Conservation (phyloP, 2,888 invertebrate species). For the Meteorus colon region DNA sequence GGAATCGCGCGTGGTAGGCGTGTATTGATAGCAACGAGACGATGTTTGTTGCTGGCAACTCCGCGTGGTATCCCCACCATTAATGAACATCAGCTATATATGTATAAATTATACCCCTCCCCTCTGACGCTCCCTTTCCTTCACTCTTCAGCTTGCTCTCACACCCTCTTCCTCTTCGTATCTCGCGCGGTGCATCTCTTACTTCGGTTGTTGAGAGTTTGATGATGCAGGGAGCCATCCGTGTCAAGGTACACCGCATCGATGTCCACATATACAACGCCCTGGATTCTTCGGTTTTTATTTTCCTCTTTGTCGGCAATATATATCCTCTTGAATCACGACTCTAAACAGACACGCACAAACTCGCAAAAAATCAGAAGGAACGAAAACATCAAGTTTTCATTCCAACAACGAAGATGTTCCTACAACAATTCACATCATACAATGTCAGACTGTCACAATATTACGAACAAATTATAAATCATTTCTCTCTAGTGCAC, state of each 20-base stretch:
- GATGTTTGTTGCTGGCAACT: conserved; percentile 64
- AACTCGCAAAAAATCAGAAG: no score
- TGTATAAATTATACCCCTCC: conserved; percentile 20
- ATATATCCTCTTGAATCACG: not conserved
- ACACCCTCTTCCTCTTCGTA: conserved; percentile 16
- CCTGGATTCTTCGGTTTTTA: conserved; percentile 57
- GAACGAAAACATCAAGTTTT: no score
- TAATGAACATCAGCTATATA: not conserved
- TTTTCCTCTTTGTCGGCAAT: not conserved
- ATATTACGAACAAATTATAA: not conserved
- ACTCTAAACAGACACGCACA: not conserved
- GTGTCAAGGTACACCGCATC: conserved; percentile 73
- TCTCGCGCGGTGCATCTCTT: not conserved
- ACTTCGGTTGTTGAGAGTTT: conserved; percentile 49
- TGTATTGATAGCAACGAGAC: conserved; percentile 65
- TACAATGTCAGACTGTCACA: not conserved
- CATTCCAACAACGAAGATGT: no score
- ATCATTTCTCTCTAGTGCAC: not conserved
- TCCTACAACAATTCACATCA: not conserved
- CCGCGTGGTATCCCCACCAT: conserved; percentile 18
- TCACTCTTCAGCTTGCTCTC: not conserved
- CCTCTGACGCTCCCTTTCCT: not conserved
- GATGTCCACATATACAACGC: conserved; percentile 64
- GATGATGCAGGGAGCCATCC: conserved; percentile 73
- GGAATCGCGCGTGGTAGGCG: conserved; percentile 62